Percentiles rank a stretch among this genome's conserved stretches.
Conservation (phyloP, 2,888 invertebrate genomes). For the Tholera decimalis region DNA sequence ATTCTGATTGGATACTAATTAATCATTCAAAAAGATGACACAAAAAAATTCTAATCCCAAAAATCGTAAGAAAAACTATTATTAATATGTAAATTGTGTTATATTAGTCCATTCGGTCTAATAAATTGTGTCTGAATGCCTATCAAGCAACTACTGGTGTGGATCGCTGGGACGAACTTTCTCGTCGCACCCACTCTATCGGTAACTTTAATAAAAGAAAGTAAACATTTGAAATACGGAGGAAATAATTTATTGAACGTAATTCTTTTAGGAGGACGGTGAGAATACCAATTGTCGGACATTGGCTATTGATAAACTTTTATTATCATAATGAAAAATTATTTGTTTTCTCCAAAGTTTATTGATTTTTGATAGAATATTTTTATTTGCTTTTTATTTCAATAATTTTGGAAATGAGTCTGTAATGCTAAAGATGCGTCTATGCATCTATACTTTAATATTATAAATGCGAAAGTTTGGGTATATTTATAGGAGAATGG, state of each 20-base stretch:
- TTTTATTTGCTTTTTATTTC: too few species aligned
- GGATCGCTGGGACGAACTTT: conserved; percentile 68
- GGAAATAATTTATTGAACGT: conserved; percentile 73
- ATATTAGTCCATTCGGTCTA: conserved; percentile 53
- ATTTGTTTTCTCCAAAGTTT: background rate
- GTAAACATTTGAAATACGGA: conserved; percentile 70
- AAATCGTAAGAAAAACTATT: conserved; percentile 44
- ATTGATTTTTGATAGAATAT: too few species aligned
- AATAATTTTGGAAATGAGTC: too few species aligned
- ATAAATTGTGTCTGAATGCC: conserved; percentile 60
- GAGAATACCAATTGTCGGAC: conserved; percentile 49
- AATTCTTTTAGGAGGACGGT: conserved; percentile 66
- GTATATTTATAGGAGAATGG: too few species aligned
- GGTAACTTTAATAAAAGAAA: conserved; percentile 74
- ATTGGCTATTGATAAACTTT: conserved; percentile 14
- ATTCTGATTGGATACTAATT: conserved; percentile 22
- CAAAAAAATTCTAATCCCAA: conserved; percentile 14
- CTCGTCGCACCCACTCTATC: conserved; percentile 65
- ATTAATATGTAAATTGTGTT: conserved; percentile 61
- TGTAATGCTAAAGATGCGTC: background rate
- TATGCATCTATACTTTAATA: background rate
- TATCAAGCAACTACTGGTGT: conserved; percentile 61
- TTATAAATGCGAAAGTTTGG: too few species aligned
- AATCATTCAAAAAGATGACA: conserved; percentile 38
- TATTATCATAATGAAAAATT: background rate